Evolutionary conservation across 30 jellyfish, hydroid and myxozoan species (phyloP).

Genomic region (Cassiopea andromeda): DNA sequence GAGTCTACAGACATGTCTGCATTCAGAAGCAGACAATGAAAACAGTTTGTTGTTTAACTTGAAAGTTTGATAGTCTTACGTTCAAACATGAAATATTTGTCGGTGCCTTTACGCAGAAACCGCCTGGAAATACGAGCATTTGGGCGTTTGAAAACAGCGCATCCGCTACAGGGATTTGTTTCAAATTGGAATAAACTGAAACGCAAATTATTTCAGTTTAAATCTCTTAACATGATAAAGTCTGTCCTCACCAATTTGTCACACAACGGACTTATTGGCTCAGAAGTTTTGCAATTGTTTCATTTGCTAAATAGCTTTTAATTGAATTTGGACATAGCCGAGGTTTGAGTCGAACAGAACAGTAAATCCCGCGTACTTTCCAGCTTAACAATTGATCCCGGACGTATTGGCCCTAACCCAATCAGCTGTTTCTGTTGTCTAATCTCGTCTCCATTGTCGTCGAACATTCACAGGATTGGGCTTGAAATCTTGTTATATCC

Average conservation of each 20-base stretch:
- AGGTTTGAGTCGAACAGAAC: conserved; percentile 12
- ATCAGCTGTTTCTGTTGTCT: conserved; percentile 20
- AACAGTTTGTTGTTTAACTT: not conserved
- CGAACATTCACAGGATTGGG: conserved; percentile 61
- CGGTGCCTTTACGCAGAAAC: conserved; percentile 24
- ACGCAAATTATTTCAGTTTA: conserved; percentile 18
- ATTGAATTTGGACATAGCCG: conserved; percentile 45
- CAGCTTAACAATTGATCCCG: conserved; percentile 63
- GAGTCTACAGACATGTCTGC: not conserved
- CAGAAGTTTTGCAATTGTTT: conserved; percentile 41
- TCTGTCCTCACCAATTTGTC: conserved; percentile 62
- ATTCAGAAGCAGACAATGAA: not conserved
- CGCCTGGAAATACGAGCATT: conserved; percentile 54
- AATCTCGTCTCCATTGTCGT: conserved; percentile 42
- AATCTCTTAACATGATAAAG: conserved; percentile 36
- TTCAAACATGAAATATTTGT: conserved; percentile 11
- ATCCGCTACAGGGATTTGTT: conserved; percentile 1
- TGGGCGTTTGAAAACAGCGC: conserved; percentile 2
- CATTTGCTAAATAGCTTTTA: conserved; percentile 51
- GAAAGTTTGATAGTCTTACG: conserved; percentile 14
- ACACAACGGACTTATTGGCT: conserved; percentile 50
- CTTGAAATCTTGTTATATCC: conserved; percentile 50
- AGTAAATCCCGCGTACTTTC: conserved; percentile 38
- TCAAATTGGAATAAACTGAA: conserved; percentile 3
- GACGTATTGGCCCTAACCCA: conserved; percentile 66